Conservation (phyloP, 2,797 vertebrate genomes). For the Salmo trutta region DNA sequence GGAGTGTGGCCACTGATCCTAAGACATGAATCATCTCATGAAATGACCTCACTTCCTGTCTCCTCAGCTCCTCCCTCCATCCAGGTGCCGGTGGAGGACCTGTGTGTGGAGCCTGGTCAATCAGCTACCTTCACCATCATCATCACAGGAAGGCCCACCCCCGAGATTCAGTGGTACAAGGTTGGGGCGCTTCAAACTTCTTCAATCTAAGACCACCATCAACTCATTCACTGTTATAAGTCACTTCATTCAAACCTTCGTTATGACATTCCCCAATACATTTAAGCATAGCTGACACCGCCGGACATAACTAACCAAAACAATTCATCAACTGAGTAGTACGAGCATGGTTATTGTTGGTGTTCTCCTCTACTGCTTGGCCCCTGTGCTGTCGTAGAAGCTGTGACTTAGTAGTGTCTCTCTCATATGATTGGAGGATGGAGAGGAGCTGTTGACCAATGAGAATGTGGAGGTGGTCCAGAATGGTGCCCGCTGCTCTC, state of each 20-base stretch:
- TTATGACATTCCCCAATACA: too few relatives aligned
- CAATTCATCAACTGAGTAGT: not conserved
- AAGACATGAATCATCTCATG: not conserved
- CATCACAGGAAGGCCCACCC: constrained; percentile 84
- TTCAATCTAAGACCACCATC: not conserved
- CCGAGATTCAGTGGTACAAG: constrained; percentile 87
- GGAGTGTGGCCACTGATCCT: not conserved
- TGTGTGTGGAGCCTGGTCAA: constrained; percentile 79
- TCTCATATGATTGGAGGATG: constrained; percentile 75
- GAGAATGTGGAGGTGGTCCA: constrained; percentile 74
- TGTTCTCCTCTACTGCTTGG: not conserved
- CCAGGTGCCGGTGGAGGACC: constrained; percentile 88
- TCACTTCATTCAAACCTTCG: not conserved
- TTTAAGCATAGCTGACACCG: too few relatives aligned
- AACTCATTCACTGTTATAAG: not conserved
- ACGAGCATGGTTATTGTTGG: not conserved
- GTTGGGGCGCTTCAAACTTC: constrained; percentile 59
- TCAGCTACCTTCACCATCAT: constrained; percentile 82
- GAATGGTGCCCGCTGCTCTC: constrained; percentile 78
- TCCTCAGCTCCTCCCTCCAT: constrained; percentile 79
- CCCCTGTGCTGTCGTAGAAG: not conserved
- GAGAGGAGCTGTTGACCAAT: constrained; percentile 69
- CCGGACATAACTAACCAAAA: not conserved
- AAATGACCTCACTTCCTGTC: not conserved
- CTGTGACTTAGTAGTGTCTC: not conserved